phyloP scores from a whole-genome alignment of 2,113 vertebrate species.

The Dasyornis broadbenti region DNA sequence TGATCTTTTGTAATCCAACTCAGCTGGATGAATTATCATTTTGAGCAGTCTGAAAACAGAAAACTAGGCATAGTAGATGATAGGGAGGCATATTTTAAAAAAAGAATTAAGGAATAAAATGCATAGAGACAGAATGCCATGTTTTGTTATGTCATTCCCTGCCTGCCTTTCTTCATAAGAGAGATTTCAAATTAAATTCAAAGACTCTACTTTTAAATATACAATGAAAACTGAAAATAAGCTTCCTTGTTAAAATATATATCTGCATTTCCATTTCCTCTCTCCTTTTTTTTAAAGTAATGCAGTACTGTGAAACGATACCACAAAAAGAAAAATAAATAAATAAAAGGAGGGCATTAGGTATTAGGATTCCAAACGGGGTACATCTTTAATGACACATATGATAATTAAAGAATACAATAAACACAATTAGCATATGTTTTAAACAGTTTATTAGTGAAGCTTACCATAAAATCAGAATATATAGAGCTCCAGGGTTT shows the following conservation, averaged over 20 bases:
- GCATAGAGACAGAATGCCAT: slow-evolving; percentile 5
- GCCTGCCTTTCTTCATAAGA: slow-evolving; percentile 9
- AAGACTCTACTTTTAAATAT: neutral
- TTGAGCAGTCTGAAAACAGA: neutral
- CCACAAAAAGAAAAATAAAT: neutral
- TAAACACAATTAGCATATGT: slow-evolving; percentile 70
- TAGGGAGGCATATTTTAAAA: neutral
- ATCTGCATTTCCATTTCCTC: neutral
- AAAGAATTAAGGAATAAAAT: slow-evolving; percentile 13
- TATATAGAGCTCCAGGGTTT: slow-evolving; percentile 64
- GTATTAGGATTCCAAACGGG: slow-evolving; percentile 56
- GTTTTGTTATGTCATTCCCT: slow-evolving; percentile 16
- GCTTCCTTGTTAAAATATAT: neutral
- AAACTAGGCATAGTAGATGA: neutral
- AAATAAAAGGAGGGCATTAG: neutral
- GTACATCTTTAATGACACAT: slow-evolving; percentile 58
- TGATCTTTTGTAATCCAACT: slow-evolving; percentile 5
- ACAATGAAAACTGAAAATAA: neutral
- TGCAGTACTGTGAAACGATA: neutral
- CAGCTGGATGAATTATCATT: neutral
- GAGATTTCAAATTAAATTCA: neutral
- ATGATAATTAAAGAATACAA: slow-evolving; percentile 68
- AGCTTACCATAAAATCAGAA: slow-evolving; percentile 71
- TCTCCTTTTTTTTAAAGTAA: neutral
- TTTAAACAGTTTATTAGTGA: slow-evolving; percentile 72